Evolutionary conservation across 2,113 vertebrate genomes (phyloP).

Genomic region (Corythoichthys intestinalis): DNA sequence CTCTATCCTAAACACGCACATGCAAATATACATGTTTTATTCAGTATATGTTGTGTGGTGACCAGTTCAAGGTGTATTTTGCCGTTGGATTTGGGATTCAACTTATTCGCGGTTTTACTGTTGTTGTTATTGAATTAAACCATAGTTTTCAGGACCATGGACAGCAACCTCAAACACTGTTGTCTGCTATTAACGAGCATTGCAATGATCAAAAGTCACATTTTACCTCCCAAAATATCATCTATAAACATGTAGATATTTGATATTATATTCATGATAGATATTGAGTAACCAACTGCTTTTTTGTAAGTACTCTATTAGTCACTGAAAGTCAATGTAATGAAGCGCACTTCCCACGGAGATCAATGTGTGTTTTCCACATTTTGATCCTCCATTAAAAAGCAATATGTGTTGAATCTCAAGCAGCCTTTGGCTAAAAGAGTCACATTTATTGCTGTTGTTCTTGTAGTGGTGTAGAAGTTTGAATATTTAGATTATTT

Average conservation of each 20-base stretch:
- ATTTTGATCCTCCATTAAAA: neutral
- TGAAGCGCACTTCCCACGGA: neutral
- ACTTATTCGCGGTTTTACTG: too few relatives aligned
- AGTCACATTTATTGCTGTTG: neutral
- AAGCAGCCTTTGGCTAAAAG: neutral
- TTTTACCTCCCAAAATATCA: too few relatives aligned
- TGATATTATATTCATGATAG: neutral
- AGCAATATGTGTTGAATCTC: neutral
- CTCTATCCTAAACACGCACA: too few relatives aligned
- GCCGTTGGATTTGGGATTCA: neutral
- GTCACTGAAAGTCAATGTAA: neutral
- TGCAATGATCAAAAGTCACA: neutral
- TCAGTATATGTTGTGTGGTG: neutral
- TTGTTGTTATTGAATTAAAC: neutral
- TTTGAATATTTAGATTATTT: neutral
- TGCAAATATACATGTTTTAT: too few relatives aligned
- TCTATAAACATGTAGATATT: neutral
- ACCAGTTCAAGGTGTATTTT: neutral
- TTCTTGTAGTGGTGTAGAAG: neutral
- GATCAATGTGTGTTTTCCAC: neutral
- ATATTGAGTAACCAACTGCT: too few relatives aligned
- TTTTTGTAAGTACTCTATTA: neutral
- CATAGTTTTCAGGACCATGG: conserved; percentile 61
- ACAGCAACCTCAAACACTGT: conserved; percentile 41
- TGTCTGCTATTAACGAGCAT: neutral